These are phyloP conservation scores for Andrena haemorrhoa DNA, from an alignment of 2,888 invertebrate species.

Conservation along the genomic window DNA sequence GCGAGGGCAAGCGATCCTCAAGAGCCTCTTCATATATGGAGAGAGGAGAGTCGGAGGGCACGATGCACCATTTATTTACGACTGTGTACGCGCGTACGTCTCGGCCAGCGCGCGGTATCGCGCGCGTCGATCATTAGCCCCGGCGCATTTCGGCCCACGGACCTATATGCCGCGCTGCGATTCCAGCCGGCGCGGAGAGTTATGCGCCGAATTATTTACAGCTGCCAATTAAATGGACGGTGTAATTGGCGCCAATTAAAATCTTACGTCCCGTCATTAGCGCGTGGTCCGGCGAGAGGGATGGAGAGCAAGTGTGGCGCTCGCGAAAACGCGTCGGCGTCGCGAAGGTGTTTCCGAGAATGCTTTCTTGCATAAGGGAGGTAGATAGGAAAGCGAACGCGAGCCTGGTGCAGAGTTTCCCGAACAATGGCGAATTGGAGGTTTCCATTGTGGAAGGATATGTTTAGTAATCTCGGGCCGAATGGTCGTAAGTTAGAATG, in stretches of 20 bases:
- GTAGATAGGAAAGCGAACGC: background rate
- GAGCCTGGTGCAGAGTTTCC: background rate
- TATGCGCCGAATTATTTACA: conserved; percentile 64
- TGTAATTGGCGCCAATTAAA: conserved; percentile 66
- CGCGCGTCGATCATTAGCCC: conserved; percentile 72
- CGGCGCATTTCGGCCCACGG: conserved; percentile 61
- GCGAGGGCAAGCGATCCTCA: conserved; percentile 59
- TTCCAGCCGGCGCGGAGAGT: conserved; percentile 26
- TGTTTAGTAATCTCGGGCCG: background rate
- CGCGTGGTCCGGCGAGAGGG: conserved; percentile 8
- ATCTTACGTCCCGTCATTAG: conserved; percentile 36
- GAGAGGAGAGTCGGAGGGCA: conserved; percentile 65
- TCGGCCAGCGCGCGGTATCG: conserved; percentile 44
- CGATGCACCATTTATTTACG: conserved; percentile 74
- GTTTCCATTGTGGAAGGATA: background rate
- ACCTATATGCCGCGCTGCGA: conserved; percentile 13
- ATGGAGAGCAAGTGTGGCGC: conserved; percentile 2
- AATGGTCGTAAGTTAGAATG: background rate
- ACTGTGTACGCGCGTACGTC: conserved; percentile 58
- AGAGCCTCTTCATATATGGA: conserved; percentile 72
- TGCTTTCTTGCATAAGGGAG: background rate
- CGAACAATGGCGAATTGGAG: background rate
- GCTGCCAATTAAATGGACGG: conserved; percentile 67
- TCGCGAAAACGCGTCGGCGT: conserved; percentile 35
- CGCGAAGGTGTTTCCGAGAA: conserved; percentile 31